A percentile compares a stretch with the other conserved stretches of the same genome.
phyloP scores from a whole-genome alignment of 2,888 invertebrate species.

The Drosophila eohydei region DNA sequence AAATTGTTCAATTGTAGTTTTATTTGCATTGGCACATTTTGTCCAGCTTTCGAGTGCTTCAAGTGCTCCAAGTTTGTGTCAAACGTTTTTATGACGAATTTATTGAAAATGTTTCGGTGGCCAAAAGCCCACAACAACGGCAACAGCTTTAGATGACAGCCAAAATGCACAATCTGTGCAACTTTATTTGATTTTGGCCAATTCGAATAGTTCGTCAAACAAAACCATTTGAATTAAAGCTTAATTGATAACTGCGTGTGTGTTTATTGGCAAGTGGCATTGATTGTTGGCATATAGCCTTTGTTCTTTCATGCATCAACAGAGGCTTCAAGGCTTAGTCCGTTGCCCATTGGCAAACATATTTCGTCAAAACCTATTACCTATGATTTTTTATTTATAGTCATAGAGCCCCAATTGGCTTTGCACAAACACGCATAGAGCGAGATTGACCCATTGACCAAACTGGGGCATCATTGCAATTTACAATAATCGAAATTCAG shows the following conservation, averaged over 20 bases:
- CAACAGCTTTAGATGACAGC: constrained; percentile 59
- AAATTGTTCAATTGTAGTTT: constrained; percentile 36
- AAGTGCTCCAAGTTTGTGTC: constrained; percentile 61
- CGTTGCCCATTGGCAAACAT: constrained; percentile 5
- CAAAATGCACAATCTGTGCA: constrained; percentile 23
- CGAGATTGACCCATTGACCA: constrained; percentile 23
- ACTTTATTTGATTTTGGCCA: constrained; percentile 41
- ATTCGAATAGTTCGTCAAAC: constrained; percentile 5
- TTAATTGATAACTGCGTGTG: constrained; percentile 1
- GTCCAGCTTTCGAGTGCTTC: constrained; percentile 45
- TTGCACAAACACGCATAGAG: neutral
- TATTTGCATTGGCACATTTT: constrained; percentile 42
- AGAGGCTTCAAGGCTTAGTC: neutral
- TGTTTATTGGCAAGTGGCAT: neutral
- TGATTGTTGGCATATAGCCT: constrained; percentile 1
- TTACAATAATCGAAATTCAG: constrained; percentile 62
- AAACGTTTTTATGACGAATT: constrained; percentile 55
- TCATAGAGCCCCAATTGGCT: constrained; percentile 27
- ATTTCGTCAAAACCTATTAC: neutral
- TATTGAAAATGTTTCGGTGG: constrained; percentile 57
- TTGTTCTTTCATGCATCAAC: constrained; percentile 14
- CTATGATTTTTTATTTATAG: constrained; percentile 21
- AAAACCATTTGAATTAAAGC: constrained; percentile 18
- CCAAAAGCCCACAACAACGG: constrained; percentile 13
- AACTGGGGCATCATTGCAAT: constrained; percentile 53